Evolutionary conservation across 2,113 vertebrate species (phyloP), one percentile per base, ranked within the genome.

Genomic region (Phyllostomus discolor): DNA sequence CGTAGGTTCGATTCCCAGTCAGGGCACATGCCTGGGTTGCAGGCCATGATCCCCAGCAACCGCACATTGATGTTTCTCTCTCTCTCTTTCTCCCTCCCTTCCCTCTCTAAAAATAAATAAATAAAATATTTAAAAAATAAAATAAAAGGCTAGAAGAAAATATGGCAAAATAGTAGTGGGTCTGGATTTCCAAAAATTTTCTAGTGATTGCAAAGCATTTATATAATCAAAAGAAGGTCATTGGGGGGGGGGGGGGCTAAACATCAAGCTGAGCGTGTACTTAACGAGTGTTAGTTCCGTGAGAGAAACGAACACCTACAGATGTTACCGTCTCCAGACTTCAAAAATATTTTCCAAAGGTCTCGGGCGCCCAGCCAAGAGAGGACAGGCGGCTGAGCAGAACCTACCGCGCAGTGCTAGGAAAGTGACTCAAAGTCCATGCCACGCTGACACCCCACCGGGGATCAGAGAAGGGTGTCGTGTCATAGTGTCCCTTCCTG

Each of bases 311-410:
- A 66, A 81, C 1, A 69, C 33, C 73, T 70, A 50, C n/a, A 95
- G 78, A 76, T 66, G 72, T 70, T 84, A 31, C 43, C 41, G 3
- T 76, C 19, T 85, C 78, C 59, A 59, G 78, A 96, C 95, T 75
- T 96, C 43, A 50, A 24, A 85, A 48, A 48, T 46, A 67, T 75
- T 96, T 75, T 80, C 35, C 67, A 59, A 2, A 1, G n/a, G 4
- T 62, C 81, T 93, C 70, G 52, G 85, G 70, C 62, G 41, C 78
- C 80, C 5, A 26, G 66, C 28, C 54, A 10, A 59, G 57, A 59
- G 57, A 57, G 54, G 19, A 22, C 54, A 22, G 57, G 91, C 57
- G 54, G 72, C 66, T 31, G 48, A 78, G 35, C 35, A 79, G n/a
- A 28, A 28, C 64, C 72, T 3, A 57, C 19, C 38, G 59, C 35